phyloP scores from a whole-genome alignment of 2,113 vertebrate species.

The Zapus hudsonius region DNA sequence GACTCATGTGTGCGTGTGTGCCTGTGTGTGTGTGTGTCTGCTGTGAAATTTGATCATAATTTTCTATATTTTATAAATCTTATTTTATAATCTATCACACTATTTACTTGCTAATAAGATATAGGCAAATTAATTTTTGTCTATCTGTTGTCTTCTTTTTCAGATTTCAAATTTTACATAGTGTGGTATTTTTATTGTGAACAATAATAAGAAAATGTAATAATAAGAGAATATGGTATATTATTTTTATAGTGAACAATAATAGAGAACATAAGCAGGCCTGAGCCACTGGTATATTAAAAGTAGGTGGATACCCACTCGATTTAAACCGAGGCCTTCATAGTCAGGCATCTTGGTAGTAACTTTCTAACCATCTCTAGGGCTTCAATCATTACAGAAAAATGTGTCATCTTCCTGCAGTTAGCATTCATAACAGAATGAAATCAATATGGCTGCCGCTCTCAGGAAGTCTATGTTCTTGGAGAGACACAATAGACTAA shows the following conservation, averaged over 20 bases:
- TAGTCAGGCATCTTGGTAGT: not conserved
- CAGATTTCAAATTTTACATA: not conserved
- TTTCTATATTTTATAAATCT: not conserved
- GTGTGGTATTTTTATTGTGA: not conserved
- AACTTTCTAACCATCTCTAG: not conserved
- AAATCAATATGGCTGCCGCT: not conserved
- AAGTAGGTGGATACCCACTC: not conserved
- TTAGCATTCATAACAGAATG: not conserved
- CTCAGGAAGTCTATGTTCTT: not conserved
- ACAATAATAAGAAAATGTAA: not conserved
- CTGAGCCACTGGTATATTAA: no score
- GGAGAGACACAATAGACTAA: not conserved
- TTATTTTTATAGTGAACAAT: not conserved
- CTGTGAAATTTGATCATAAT: not conserved
- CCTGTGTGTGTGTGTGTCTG: not conserved
- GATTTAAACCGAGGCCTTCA: not conserved
- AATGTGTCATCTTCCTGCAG: not conserved
- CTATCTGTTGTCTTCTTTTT: not conserved
- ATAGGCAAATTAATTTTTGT: not conserved
- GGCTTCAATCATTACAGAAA: not conserved
- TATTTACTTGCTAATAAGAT: not conserved
- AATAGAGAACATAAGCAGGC: no score
- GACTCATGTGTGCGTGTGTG: no score
- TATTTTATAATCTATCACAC: not conserved
- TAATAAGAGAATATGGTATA: no score